Evolutionary conservation across 64 coral and sea anemone species (phyloP).

Genomic region (Porites lutea): DNA sequence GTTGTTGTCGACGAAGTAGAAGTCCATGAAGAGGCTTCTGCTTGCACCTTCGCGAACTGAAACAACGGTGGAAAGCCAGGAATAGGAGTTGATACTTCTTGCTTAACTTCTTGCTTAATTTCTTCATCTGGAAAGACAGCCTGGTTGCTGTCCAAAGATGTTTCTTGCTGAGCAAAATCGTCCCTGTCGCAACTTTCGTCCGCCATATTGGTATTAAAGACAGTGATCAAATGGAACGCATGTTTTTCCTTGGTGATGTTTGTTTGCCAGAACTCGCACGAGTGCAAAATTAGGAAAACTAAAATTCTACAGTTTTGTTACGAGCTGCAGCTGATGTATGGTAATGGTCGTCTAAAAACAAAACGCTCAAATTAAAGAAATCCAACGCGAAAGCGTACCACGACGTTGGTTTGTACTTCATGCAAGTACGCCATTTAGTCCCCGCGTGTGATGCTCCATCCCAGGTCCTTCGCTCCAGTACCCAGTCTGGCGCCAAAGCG

Average conservation of each 20-base stretch:
- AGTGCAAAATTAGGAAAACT: too few species aligned
- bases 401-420: too few species aligned
- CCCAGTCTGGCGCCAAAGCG: too few species aligned
- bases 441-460: too few species aligned
- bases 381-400: too few species aligned
- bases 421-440: too few species aligned
- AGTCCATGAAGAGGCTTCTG: constrained; percentile 22
- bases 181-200: background rate
- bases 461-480: too few species aligned
- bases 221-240: constrained; percentile 16
- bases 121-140: background rate
- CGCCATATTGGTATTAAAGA: constrained; percentile 2
- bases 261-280: too few species aligned
- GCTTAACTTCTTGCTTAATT: background rate
- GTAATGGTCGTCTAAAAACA: too few species aligned
- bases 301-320: too few species aligned
- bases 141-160: background rate
- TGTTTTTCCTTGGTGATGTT: background rate
- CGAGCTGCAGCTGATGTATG: too few species aligned
- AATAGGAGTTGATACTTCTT: constrained; percentile 7
- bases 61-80: constrained; percentile 52
- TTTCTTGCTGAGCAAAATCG: background rate
- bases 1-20: background rate
- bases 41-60: constrained; percentile 37
- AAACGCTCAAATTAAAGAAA: too few species aligned